Evolutionary conservation across 2,888 invertebrate species (phyloP), one percentile per base, ranked within the genome.

Genomic region (Lymantria monacha): DNA sequence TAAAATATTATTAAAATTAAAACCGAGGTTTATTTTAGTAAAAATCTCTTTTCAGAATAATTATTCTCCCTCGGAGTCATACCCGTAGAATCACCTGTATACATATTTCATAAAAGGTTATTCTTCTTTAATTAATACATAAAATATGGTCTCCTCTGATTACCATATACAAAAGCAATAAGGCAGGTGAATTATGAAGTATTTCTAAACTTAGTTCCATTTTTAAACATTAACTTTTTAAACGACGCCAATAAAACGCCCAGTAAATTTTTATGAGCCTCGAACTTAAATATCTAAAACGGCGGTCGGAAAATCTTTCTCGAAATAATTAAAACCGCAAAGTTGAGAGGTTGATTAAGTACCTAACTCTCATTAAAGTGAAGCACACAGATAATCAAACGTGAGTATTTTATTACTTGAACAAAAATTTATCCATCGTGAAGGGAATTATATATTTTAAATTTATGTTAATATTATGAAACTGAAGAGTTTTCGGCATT

Each of bases 361-460:
- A 42, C 46, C 53, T 52, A 49, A 53, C 37, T 53, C 46, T 51
- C 42, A 55, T 56, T 55, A 45, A 38, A 42, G 22, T 13, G 37
- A 48, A 57, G 11, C 22, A 3, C 50, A 47, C 3, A 3, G 11
- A 22, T 36, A 54, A 56, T 51, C 40, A 42, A 48, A 55, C 42
- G 33, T 53, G 43, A 45, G 44, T 30, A 53, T 44, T 54, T 50
- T 51, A 51, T 51, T 52, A 45, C 45, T 12, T 9, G 15, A 57
- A 48, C 42, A 41, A 15, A 8, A 48, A 36, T 44, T 59, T 33
- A 10, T 44, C n/a, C 9, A 41, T 42, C 45, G 30, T 41, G 44
- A 48, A 45, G 3, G 22, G 22, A 22, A 22, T n/a, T 22, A 22
- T 22, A 22, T 5, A 22, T 22, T 22, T 22, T 22, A 3, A 22